phyloP scores from a whole-genome alignment of 2,888 invertebrate species.

The Diaprepes abbreviatus region DNA sequence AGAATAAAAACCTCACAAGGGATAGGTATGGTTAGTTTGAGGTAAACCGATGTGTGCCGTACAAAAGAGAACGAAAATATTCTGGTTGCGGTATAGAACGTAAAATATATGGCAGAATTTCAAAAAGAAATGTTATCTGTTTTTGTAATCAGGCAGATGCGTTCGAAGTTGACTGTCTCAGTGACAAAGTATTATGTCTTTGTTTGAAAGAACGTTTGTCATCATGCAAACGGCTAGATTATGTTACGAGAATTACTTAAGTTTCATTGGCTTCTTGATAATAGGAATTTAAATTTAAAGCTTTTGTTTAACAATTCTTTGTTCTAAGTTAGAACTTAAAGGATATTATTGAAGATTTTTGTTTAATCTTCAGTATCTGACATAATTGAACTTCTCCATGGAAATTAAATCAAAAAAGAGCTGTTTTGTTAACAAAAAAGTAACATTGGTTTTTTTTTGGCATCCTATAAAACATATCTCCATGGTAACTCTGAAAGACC shows the following conservation, averaged over 20 bases:
- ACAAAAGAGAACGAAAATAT: conserved; percentile 25
- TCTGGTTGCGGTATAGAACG: conserved; percentile 22
- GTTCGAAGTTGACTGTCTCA: conserved; percentile 20
- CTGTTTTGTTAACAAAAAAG: no score
- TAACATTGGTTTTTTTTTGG: no score
- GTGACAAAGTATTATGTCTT: conserved; percentile 37
- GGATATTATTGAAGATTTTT: no score
- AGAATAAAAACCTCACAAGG: conserved; percentile 11
- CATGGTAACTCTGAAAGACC: no score
- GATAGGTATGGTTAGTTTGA: conserved; percentile 15
- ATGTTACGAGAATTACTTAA: background rate
- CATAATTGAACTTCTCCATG: no score
- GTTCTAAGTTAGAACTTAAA: no score
- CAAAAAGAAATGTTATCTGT: conserved; percentile 34
- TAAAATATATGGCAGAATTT: conserved; percentile 30
- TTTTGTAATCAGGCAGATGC: conserved; percentile 38
- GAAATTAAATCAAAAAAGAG: no score
- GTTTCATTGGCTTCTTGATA: background rate
- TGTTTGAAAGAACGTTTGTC: conserved; percentile 19
- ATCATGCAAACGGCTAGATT: background rate
- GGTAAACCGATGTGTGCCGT: conserved; percentile 26
- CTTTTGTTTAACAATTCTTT: no score
- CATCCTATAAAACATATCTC: no score
- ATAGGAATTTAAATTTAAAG: no score
- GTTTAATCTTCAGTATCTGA: no score